Evolutionary conservation across 2,888 invertebrate genomes (phyloP).

Genomic region (Brachypterus glaber): DNA sequence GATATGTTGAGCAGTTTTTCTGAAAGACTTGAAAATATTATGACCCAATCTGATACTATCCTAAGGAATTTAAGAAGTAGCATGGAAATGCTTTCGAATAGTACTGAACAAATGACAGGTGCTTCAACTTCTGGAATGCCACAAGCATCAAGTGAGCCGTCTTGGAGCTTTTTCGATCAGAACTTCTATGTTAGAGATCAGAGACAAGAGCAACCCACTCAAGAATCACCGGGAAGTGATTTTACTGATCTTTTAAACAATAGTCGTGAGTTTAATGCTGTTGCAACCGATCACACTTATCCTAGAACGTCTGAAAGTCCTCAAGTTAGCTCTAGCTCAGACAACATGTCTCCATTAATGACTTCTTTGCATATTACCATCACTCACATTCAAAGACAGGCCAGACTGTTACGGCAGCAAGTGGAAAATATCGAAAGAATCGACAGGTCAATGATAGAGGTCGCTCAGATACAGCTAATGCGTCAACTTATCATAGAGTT

Average conservation of each 20-base stretch:
- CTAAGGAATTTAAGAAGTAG: slow-evolving; percentile 35
- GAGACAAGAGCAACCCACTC: slow-evolving; percentile 10
- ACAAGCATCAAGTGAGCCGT: slow-evolving; percentile 8
- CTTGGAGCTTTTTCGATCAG: slow-evolving; percentile 28
- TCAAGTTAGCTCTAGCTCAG: slow-evolving; percentile 8
- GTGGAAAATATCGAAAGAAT: slow-evolving; percentile 36
- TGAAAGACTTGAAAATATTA: slow-evolving; percentile 35
- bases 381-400: slow-evolving; percentile 36
- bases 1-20: slow-evolving; percentile 38
- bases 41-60: slow-evolving; percentile 37
- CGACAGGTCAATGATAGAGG: slow-evolving; percentile 38
- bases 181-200: slow-evolving; percentile 31
- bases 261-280: slow-evolving; percentile 16
- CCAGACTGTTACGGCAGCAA: slow-evolving; percentile 34
- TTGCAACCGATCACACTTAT: slow-evolving; percentile 37
- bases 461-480: slow-evolving; percentile 48
- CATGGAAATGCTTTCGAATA: slow-evolving; percentile 31
- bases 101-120: slow-evolving; percentile 8
- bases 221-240: neutral
- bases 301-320: slow-evolving; percentile 13
- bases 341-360: slow-evolving; percentile 34
- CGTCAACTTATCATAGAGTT: slow-evolving; percentile 56
- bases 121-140: neutral
- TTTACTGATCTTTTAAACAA: neutral
- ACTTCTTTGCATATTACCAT: slow-evolving; percentile 36